Evolutionary conservation across 2,797 vertebrate species (phyloP), one percentile per base, ranked within the genome.

Genomic region (Acanthiza pusilla): DNA sequence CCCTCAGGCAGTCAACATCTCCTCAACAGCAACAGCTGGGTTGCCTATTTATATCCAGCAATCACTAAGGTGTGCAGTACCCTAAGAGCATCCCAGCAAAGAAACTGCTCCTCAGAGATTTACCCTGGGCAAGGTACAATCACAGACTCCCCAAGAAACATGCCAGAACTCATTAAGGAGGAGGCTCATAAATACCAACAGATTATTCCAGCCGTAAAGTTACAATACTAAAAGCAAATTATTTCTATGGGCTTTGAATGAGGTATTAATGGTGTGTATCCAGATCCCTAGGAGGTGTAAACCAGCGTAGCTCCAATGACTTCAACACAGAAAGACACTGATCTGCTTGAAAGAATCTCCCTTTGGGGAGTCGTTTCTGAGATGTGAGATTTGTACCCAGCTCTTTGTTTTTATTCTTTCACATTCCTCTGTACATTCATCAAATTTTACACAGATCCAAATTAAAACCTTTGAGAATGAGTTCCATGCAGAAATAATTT

Each of bases 181-280:
- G 27, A 77, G 12, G 42, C 29, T 92, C 29, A 83, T 88, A 94
- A 89, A 96, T 93, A 91, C 54, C 57, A 88, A 51, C 65, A 92
- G 66, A 84, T 93, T 92, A 83, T 77, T 81, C 58, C 68, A 91
- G 34, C 40, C 15, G 19, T 72, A 83, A 94, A 92, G 38, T 53
- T 71, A 51, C 81, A 62, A 66, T 65, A 71, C 30, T 68, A 68
- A 91, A 62, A 80, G 50, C 30, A 83, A 85, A 91, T 87, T 76
- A 89, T 94, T 92, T 95, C 68, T 83, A 47, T 55, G 65, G 61
- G 54, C 78, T 89, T 96, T 68, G 47, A 94, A 68, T 75, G 75
- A 88, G 91, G 61, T 92, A 58, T 48, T 94, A 94, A 95, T 85
- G 84, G 65, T 68, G 88, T 95, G 73, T 78, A 92, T 88, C 89